These are phyloP conservation scores for Microdon myrmicae DNA, from an alignment of 2,888 invertebrate species.

Conservation along the genomic window DNA sequence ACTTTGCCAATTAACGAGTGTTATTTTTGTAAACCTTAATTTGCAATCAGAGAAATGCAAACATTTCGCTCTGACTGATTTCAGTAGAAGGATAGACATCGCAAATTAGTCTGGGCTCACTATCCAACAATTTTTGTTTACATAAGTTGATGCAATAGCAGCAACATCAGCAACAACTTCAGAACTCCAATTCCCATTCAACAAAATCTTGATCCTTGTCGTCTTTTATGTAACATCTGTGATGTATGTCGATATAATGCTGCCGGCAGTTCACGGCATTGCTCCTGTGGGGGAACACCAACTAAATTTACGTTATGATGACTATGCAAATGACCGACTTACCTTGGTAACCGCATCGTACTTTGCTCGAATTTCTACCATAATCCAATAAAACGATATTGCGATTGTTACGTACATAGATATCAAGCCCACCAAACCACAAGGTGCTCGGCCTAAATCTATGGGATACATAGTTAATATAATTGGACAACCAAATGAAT, in stretches of 20 bases:
- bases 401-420: background rate
- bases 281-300: conserved; percentile 13
- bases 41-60: conserved; percentile 3
- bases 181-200: conserved; percentile 25
- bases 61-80: conserved; percentile 1
- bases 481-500: conserved; percentile 37
- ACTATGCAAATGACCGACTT: conserved; percentile 32
- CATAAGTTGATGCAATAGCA: background rate
- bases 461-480: conserved; percentile 19
- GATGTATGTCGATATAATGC: no score
- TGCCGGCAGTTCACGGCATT: no score
- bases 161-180: conserved; percentile 7
- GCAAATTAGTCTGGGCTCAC: conserved; percentile 13
- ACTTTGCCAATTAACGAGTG: conserved; percentile 12
- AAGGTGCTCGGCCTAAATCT: background rate
- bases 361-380: conserved; percentile 16
- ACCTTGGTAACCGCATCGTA: conserved; percentile 25
- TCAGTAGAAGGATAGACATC: background rate
- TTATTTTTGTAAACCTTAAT: background rate
- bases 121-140: conserved; percentile 23
- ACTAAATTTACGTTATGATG: conserved; percentile 37
- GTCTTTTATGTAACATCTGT: no score
- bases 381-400: no score
- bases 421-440: background rate
- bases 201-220: conserved; percentile 1